A percentile compares a stretch with the other conserved stretches of the same genome.
phyloP scores from a whole-genome alignment of 92 coral and sea anemone genomes.

The Virgularia gustaviana region DNA sequence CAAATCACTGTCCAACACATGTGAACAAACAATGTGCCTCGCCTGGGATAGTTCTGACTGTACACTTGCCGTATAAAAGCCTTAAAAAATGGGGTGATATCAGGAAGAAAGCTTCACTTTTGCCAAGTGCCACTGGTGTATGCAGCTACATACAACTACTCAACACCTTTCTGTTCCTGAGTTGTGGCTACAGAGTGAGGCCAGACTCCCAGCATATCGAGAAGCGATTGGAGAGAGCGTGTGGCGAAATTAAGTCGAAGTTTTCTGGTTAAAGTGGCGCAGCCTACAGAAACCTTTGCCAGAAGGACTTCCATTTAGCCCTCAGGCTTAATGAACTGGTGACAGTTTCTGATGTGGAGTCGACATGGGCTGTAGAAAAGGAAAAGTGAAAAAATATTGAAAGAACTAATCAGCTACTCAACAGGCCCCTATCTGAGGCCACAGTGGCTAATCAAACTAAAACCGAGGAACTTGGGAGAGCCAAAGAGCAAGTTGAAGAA shows the following conservation, averaged over 20 bases:
- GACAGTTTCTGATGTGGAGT: slow-evolving; percentile 17
- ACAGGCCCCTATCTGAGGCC: not conserved
- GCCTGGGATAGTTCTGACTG: slow-evolving; percentile 19
- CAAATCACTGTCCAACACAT: slow-evolving; percentile 30
- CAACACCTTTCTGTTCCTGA: slow-evolving; percentile 12
- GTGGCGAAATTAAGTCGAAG: not conserved
- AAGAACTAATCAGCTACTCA: slow-evolving; percentile 17
- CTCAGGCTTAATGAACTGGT: not conserved
- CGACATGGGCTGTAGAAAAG: slow-evolving; percentile 4
- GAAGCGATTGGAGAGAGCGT: slow-evolving; percentile 30
- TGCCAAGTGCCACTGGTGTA: no score
- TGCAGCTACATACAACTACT: slow-evolving; percentile 28
- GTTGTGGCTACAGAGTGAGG: slow-evolving; percentile 15
- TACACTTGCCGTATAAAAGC: slow-evolving; percentile 17
- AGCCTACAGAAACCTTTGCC: slow-evolving; percentile 19
- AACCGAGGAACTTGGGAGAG: slow-evolving; percentile 1
- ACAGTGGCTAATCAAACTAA: slow-evolving; percentile 16
- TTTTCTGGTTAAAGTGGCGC: slow-evolving; percentile 42
- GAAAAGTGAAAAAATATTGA: slow-evolving; percentile 11
- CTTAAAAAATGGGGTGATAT: slow-evolving; percentile 29
- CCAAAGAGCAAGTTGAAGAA: slow-evolving; percentile 1
- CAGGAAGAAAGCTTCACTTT: slow-evolving; percentile 6
- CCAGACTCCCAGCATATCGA: not conserved
- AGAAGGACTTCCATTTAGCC: slow-evolving; percentile 3
- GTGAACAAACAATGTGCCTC: slow-evolving; percentile 22